Evolutionary conservation across 2,113 vertebrate genomes (phyloP), one percentile per base, ranked within the genome.

Genomic region (Lynx canadensis): DNA sequence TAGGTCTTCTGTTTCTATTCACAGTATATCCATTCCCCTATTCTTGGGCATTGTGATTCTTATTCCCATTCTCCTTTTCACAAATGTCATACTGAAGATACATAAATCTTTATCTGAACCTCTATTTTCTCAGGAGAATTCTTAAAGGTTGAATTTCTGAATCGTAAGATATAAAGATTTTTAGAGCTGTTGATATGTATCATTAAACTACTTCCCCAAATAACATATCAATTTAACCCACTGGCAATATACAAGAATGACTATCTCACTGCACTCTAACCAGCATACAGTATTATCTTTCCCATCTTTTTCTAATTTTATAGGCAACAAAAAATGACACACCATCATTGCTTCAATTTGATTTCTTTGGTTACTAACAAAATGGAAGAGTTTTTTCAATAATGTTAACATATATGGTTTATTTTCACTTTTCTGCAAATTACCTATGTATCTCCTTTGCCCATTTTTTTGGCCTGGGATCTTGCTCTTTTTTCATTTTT

Each of bases 141-240:
- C n/a, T 82, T 93, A 85, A 66, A 92, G 86, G 31, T 63, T 87
- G 36, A 93, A 68, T 93, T 91, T 91, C 60, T 90, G 76, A 87
- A 55, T 57, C 38, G 48, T 80, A 45, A 63, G 19, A 63, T 41
- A 89, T 57, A 92, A 65, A 73, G 21, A 69, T 55, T 68, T 85
- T 87, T 94, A 78, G 33, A 91, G 29, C 38, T 97, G 16, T 91
- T 68, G 48, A 63, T 33, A 90, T 7, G 55, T 60, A 84, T 15
- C 33, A 82, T 25, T 16, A 95, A 76, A 69, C 29, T 41, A 94
- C 27, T 86, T 68, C 57, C 48, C 33, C 74, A 82, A 45, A 94
- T 23, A 3, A 29, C 8, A 15, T 76, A 79, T 25, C 55, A 85
- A 65, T 83, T 83, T 78, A 78, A 52, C 45, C 50, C 31, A 63